Evolutionary conservation across 2,113 vertebrate species (phyloP).

Genomic region (Ceratotherium simum): DNA sequence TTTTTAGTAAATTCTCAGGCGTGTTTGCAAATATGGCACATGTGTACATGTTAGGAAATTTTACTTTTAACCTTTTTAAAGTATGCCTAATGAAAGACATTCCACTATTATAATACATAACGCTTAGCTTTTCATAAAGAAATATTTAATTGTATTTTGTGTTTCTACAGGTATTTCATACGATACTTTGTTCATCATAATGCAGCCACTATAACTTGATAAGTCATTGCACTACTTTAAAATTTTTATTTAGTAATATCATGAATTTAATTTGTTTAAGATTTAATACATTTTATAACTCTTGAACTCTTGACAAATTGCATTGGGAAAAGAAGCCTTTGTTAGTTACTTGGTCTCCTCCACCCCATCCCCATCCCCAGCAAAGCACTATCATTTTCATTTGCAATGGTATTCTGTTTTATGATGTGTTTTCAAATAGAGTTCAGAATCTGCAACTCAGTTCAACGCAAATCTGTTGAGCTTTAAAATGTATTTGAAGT

Average conservation of each 20-base stretch:
- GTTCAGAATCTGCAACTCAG: slow-evolving; percentile 70
- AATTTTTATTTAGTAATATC: slow-evolving; percentile 72
- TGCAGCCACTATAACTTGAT: slow-evolving; percentile 84
- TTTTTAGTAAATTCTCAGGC: slow-evolving; percentile 85
- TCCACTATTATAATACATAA: slow-evolving; percentile 81
- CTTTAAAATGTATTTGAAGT: slow-evolving; percentile 74
- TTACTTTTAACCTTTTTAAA: slow-evolving; percentile 79
- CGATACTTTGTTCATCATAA: slow-evolving; percentile 75
- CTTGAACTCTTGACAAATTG: background rate
- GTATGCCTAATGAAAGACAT: slow-evolving; percentile 84
- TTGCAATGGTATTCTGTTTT: slow-evolving; percentile 67
- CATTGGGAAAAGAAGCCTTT: slow-evolving; percentile 44
- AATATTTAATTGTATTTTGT: slow-evolving; percentile 84
- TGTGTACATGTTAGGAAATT: slow-evolving; percentile 81
- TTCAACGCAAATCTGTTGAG: slow-evolving; percentile 71
- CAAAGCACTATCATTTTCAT: slow-evolving; percentile 28
- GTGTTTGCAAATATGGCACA: slow-evolving; percentile 83
- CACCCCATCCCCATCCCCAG: background rate
- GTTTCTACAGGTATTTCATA: slow-evolving; percentile 84
- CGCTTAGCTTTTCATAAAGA: slow-evolving; percentile 81
- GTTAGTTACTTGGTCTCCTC: slow-evolving; percentile 34
- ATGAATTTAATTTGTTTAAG: slow-evolving; percentile 77
- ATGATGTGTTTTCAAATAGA: slow-evolving; percentile 55
- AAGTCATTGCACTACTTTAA: slow-evolving; percentile 88
- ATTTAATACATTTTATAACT: slow-evolving; percentile 56